Base-by-base conservation (phyloP, 1,140 invertebrate species). In the Drosophila tsacasi region DNA sequence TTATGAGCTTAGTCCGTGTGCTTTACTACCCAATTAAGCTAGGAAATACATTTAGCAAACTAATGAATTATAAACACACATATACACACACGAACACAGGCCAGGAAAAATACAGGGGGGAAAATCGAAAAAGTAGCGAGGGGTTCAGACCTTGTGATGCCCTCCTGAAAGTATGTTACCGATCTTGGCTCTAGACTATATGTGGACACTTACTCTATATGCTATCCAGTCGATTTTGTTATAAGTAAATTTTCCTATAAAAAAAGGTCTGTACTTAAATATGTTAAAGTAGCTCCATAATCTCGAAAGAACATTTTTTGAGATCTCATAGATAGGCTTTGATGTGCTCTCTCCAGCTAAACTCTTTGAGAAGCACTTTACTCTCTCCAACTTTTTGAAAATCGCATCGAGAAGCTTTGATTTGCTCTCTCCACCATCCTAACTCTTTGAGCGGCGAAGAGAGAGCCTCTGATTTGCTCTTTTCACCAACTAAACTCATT, bases 61-160 rank as follows among this genome's bases (percentile, higher is more conserved):
- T 89, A 79, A 89, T 84, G 81, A 84, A 83, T 89, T 76, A 90
- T 69, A 84, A 90, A 90, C 78, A 84, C 49, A 74, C 71, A 73
- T 57, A 76, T 32, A 32, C 60, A 49, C 25, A 42, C 52, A 44
- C 25, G 27, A 32, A n/a, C n/a, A n/a, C 12, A 19, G 50, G n/a
- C n/a, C n/a, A 8, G n/a, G 21, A 57, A 57, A 55, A 57, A 52
- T 52, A 8, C 25, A 12, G 5, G 39, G 19, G 42, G 5, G 8
- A 3, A 25, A 57, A 39, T 21, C 4, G 7, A 13, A 35, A 46
- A n/a, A 37, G 12, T n/a, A 30, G 12, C 13, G 10, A 30, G n/a
- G 13, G 32, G 32, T 13, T 68, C n/a, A 40, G 67, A 66, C 61
- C n/a, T 30, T 1, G 19, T 23, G 32, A 39, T 62, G 27, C 37